phyloP scores from a whole-genome alignment of 2,797 vertebrate species.

The Atherinosoma microstoma region DNA sequence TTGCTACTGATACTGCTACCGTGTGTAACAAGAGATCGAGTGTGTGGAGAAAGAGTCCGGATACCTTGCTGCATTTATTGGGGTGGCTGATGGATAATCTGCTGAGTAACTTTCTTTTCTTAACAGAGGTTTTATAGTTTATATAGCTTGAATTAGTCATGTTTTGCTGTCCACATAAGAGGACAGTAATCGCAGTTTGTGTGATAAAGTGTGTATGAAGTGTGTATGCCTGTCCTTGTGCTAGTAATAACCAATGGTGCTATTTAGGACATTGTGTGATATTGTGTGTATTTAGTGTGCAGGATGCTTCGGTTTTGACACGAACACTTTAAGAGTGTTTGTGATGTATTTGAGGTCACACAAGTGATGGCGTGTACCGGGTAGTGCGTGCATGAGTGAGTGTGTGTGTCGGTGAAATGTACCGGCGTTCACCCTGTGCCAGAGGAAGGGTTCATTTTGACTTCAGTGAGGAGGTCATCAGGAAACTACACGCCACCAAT shows the following conservation, averaged over 20 bases:
- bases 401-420: slow-evolving; percentile 78
- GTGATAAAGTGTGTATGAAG: slow-evolving; percentile 18
- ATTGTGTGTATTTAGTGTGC: not conserved
- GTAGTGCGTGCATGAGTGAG: slow-evolving; percentile 53
- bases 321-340: slow-evolving; percentile 11
- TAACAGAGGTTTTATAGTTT: slow-evolving; percentile 7
- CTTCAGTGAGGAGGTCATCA: slow-evolving; percentile 88
- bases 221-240: slow-evolving; percentile 4
- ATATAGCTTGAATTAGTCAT: slow-evolving; percentile 10
- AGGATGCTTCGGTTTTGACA: not conserved
- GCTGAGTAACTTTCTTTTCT: slow-evolving; percentile 63
- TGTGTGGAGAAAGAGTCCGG: slow-evolving; percentile 52
- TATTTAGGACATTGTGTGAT: slow-evolving; percentile 17
- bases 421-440: slow-evolving; percentile 84
- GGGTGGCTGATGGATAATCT: slow-evolving; percentile 38
- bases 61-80: slow-evolving; percentile 41
- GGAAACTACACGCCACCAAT: slow-evolving; percentile 78
- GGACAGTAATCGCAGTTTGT: slow-evolving; percentile 11
- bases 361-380: slow-evolving; percentile 34
- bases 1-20: slow-evolving; percentile 36
- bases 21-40: slow-evolving; percentile 49
- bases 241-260: not conserved
- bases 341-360: slow-evolving; percentile 19
- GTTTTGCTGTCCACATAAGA: not conserved
- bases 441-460: slow-evolving; percentile 87